phyloP scores from a whole-genome alignment of 1,140 invertebrate genomes.

The Lepidotrigona ventralis region DNA sequence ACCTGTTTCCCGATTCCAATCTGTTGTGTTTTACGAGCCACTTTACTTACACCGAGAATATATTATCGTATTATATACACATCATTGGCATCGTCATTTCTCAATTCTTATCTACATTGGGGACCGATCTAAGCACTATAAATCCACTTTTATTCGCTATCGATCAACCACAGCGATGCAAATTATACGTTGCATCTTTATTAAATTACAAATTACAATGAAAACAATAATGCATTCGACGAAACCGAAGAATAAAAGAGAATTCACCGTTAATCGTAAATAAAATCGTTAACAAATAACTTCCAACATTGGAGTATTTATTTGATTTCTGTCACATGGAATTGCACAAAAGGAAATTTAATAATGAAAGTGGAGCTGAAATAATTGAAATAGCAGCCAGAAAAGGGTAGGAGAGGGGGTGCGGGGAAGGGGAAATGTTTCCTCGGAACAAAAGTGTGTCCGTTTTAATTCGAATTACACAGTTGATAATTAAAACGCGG shows the following conservation, averaged over 20 bases:
- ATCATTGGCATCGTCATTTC: not conserved
- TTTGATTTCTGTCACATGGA: not conserved
- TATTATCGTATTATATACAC: conserved; percentile 10
- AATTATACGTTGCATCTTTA: not conserved
- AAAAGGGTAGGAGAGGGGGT: too few species aligned
- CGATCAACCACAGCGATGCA: not conserved
- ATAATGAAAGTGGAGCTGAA: not conserved
- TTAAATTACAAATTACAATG: not conserved
- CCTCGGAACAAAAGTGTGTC: too few species aligned
- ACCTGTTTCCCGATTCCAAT: not conserved
- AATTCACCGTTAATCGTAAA: not conserved
- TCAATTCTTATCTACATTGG: not conserved
- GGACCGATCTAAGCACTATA: not conserved
- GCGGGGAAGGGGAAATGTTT: too few species aligned
- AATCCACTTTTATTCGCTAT: conserved; percentile 1
- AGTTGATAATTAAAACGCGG: not conserved
- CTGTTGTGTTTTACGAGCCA: conserved; percentile 3
- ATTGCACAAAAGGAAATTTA: not conserved
- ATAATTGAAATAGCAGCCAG: not conserved
- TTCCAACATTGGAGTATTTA: not conserved
- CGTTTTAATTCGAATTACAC: not conserved
- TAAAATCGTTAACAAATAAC: not conserved
- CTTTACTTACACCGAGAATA: not conserved
- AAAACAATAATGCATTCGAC: not conserved
- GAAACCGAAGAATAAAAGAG: not conserved